Base-by-base conservation (phyloP, 2,888 invertebrate genomes). In the Timema podura region DNA sequence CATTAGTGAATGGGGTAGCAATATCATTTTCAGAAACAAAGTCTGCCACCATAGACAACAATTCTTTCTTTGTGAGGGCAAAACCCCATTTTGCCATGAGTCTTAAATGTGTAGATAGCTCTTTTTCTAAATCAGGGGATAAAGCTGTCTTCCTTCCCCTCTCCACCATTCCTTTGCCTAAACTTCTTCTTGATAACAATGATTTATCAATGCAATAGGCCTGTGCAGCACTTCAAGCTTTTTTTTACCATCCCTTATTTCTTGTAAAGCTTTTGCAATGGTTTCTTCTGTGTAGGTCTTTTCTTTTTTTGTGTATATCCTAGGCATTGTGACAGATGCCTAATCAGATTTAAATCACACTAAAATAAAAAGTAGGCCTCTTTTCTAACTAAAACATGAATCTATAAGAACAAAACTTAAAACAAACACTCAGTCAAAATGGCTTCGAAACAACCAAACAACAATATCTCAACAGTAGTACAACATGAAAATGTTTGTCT, bases 61-160 rank as follows among this genome's bases (percentile, higher is more conserved):
- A 5, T 8, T 61, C 5, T 3, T 16, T 61, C 13, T 9, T 44
- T 30, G 61, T 61, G 30, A 61, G 16, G 45, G 30, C 61, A 6
- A 61, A 61, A 61, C 7, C 30, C 61, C 61, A 61, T 61, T 30
- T 61, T 9, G 44, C 61, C 30, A 16, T 44, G 61, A 45, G 10
- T 45, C 5, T 10, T 44, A 61, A 5, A 61, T 61, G 61, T 30
- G 11, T 61, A 11, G 61, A 10, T 30, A 61, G 45, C 44, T 61
- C 61, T 45, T 15, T 30, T 45, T 61, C 61, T 8, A 45, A 5
- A 45, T 3, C 44, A 45, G 30, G 45, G 10, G 30, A 45, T 61
- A 61, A 30, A 61, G 61, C 61, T 15, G 44, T 61, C 45, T 61
- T 61, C 13, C 61, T 30, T 44, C 44, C 44, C 45, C 61, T 61